These are phyloP conservation scores for Chondrosia reniformis DNA, from an alignment of 37 sponge, comb jelly and placozoan genomes.

Conservation along the genomic window DNA sequence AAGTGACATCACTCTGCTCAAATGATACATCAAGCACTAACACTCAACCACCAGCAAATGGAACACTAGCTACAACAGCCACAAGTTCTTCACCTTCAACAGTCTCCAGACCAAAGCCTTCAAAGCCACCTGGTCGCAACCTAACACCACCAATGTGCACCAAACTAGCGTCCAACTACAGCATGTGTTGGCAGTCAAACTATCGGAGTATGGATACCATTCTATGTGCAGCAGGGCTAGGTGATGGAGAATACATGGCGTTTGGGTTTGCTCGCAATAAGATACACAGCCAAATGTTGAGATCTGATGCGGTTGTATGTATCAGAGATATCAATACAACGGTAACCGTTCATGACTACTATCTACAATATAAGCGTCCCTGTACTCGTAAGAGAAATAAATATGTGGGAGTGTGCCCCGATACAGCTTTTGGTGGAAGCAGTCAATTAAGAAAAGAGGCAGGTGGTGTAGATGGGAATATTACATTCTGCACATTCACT, in stretches of 20 bases:
- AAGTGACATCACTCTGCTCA: background rate
- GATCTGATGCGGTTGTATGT: slow-evolving; percentile 4
- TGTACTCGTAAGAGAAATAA: background rate
- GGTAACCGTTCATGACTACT: background rate
- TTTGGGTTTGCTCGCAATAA: background rate
- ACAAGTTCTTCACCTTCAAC: background rate
- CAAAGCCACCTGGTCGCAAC: background rate
- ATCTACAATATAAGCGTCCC: background rate
- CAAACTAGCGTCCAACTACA: background rate
- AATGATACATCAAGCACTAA: background rate
- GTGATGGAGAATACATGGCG: background rate
- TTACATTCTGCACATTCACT: background rate
- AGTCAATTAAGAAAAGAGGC: background rate
- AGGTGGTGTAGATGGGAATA: background rate
- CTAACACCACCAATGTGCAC: background rate
- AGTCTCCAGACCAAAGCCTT: background rate
- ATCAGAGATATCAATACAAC: background rate
- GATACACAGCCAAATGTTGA: background rate
- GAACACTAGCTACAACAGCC: background rate
- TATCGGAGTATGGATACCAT: background rate
- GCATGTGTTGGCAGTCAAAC: background rate
- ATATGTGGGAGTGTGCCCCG: background rate
- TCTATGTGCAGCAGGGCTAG: background rate
- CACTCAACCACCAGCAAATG: background rate
- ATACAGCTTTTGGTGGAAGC: background rate